Evolutionary conservation across 2,113 vertebrate genomes (phyloP).

Genomic region (Strix aluco): DNA sequence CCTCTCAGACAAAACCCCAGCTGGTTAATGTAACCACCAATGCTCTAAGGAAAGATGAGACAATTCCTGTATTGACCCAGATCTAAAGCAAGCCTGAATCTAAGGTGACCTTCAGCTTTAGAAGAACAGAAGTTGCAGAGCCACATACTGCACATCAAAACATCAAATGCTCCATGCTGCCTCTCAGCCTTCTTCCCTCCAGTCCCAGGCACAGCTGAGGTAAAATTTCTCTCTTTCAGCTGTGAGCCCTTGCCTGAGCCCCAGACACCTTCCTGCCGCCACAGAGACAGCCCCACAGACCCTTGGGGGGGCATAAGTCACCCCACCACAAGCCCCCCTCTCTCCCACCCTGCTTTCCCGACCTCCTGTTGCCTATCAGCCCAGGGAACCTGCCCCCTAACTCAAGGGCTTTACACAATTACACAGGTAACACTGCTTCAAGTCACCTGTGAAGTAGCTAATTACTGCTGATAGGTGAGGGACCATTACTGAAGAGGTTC

Average conservation of each 20-base stretch:
- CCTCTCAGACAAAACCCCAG: conserved; percentile 21
- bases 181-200: neutral
- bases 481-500: neutral
- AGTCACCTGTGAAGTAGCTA: neutral
- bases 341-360: neutral
- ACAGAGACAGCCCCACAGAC: neutral
- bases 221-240: neutral
- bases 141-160: neutral
- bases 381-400: neutral
- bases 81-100: neutral
- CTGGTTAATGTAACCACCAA: conserved; percentile 54
- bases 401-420: neutral
- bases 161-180: neutral
- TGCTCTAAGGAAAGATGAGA: conserved; percentile 56
- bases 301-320: neutral
- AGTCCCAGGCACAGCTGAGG: neutral
- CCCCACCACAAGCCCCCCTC: fast-evolving
- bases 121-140: neutral
- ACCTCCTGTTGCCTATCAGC: neutral
- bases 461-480: neutral
- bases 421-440: neutral
- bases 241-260: neutral
- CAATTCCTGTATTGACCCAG: conserved; percentile 63
- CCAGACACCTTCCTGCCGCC: neutral
- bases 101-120: conserved; percentile 51